A percentile compares a stretch with the other conserved stretches of the same genome.
Evolutionary conservation across 2,113 vertebrate species (phyloP).

Genomic region (Spheniscus mendiculus): DNA sequence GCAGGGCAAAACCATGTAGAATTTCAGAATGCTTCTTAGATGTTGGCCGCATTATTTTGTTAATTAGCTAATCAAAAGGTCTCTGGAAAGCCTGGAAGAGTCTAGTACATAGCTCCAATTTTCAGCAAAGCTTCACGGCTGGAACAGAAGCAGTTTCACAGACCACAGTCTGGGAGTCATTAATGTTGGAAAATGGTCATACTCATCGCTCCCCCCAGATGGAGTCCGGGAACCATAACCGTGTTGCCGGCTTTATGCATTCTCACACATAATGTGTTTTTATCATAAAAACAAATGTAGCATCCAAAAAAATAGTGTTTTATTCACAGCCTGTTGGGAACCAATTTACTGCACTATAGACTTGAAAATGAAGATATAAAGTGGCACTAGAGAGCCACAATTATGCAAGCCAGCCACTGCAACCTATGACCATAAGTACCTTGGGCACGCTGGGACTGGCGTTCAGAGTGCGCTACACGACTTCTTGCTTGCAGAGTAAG

Average conservation of each 20-base stretch:
- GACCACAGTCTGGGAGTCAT: neutral
- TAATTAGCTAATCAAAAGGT: neutral
- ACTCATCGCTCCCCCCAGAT: neutral
- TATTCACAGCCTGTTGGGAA: constrained; percentile 24
- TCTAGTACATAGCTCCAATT: neutral
- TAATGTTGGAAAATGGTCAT: neutral
- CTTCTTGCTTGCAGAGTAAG: neutral
- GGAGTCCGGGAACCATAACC: neutral
- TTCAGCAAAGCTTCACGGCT: neutral
- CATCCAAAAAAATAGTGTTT: neutral
- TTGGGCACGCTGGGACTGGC: neutral
- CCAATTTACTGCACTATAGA: constrained; percentile 26
- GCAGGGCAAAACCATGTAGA: accelerated
- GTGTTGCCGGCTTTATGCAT: neutral
- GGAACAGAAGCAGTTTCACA: neutral
- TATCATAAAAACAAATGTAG: constrained; percentile 46
- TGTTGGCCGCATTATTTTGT: neutral
- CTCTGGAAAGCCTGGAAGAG: neutral
- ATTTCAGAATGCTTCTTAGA: neutral
- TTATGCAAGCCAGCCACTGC: neutral
- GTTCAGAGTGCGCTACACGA: neutral
- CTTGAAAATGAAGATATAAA: constrained; percentile 34
- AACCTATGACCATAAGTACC: neutral
- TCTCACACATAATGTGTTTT: neutral
- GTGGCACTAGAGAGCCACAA: neutral